Percentiles rank a stretch among this genome's conserved stretches.
Conservation (phyloP, 2,797 vertebrate genomes). For the Pelochelys cantorii region DNA sequence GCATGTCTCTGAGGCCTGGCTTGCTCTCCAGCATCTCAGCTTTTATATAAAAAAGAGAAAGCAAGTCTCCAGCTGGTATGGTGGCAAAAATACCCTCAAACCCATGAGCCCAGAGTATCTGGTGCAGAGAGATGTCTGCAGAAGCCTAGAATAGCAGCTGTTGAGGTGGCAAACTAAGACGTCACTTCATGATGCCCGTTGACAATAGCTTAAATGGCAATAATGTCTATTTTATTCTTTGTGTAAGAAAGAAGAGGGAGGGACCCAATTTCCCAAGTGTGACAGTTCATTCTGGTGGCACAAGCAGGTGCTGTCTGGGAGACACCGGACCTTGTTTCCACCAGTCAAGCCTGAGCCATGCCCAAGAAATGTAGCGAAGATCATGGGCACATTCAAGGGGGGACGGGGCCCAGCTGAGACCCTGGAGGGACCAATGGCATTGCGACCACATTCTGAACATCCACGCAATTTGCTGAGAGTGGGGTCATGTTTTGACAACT, state of each 20-base stretch:
- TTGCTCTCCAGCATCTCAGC: background rate
- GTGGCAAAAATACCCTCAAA: background rate
- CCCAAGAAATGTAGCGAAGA: background rate
- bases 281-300: background rate
- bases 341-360: background rate
- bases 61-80: background rate
- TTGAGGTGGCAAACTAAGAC: background rate
- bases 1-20: background rate
- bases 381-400: background rate
- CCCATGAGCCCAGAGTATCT: background rate
- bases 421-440: background rate
- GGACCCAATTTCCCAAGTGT: background rate
- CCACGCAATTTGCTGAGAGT: background rate
- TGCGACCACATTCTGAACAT: background rate
- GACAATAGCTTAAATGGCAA: background rate
- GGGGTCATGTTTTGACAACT: background rate
- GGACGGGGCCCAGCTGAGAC: background rate
- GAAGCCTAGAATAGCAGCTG: background rate
- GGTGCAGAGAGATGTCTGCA: background rate
- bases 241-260: background rate
- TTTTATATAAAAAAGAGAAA: background rate
- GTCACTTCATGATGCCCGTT: background rate
- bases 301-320: background rate
- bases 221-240: background rate
- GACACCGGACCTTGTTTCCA: background rate